Base-by-base conservation (phyloP, 53 echinoderm and acorn worm genomes). In the Paracentrotus lividus region DNA sequence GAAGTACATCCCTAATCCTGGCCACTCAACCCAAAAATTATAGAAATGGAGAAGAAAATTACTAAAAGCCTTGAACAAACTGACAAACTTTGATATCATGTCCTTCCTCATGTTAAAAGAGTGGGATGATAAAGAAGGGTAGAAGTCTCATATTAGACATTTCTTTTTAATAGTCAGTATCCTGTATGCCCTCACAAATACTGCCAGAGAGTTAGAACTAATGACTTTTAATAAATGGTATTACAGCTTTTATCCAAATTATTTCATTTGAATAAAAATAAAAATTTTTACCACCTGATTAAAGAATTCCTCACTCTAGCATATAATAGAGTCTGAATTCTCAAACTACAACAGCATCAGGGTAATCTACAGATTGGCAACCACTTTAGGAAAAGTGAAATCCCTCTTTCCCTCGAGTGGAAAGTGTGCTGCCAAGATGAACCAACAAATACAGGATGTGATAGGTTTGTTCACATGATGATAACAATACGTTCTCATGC, bases 51-150 rank as follows among this genome's bases (percentile, higher is more conserved):
- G 93, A 56, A 43, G 57, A 84, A 84, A n/a, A 42, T 54, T 57
- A 58, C 43, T 38, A 49, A 36, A 57, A 31, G 86, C 87, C 93
- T 61, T 60, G 51, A 93, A 93, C 86, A 93, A 49, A 64, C 44
- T 86, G 93, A 86, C 64, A 86, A 61, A 86, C 86, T 86, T n/a
- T 58, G 86, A 45, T 87, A 20, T 86, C 15, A 66, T 94, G 94
- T 86, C 53, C 86, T 86, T 86, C 86, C 86, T n/a, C n/a, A 12
- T n/a, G 45, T 81, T 81, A 81, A n/a, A 26, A 47, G 44, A 47
- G 49, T 23, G 45, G 81, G 33, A 47, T 44, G 81, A 12, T 47
- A 81, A 47, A n/a, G n/a, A 45, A 20, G 26, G 24, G 27, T 81
- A 26, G 8, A 2, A 81, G 81, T 47, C 81, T n/a, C n/a, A n/a